A percentile compares a stretch with the other conserved stretches of the same genome.
Evolutionary conservation across 2,113 vertebrate species (phyloP).

Genomic region (Pedionomus torquatus): DNA sequence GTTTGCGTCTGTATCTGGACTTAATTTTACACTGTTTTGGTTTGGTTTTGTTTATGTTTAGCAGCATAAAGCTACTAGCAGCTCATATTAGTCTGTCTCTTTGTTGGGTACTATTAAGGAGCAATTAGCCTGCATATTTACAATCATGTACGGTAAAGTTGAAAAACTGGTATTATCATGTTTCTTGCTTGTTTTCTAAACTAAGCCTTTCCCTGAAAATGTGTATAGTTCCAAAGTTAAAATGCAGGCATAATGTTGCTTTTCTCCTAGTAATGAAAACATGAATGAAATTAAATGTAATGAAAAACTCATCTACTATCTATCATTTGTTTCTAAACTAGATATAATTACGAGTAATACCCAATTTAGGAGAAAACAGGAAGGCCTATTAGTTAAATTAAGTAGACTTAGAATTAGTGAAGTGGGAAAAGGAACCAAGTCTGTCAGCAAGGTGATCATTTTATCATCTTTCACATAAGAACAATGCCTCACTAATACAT

Average conservation of each 20-base stretch:
- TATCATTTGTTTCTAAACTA: not conserved
- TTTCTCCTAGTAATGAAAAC: not conserved
- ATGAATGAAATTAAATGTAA: no score
- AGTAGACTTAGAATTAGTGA: not conserved
- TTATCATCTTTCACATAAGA: not conserved
- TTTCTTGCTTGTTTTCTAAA: not conserved
- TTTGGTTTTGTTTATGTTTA: no score
- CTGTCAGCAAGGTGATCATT: not conserved
- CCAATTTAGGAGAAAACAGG: not conserved
- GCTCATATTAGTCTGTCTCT: not conserved
- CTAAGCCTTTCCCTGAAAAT: not conserved
- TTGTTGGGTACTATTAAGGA: not conserved
- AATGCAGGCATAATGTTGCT: not conserved
- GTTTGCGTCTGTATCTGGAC: not conserved
- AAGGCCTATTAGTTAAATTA: not conserved
- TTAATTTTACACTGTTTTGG: not conserved
- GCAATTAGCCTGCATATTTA: not conserved
- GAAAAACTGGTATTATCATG: not conserved
- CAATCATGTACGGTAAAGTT: not conserved
- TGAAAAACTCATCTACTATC: not conserved
- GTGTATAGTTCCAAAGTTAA: not conserved
- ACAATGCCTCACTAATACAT: not conserved
- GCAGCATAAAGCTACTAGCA: not conserved
- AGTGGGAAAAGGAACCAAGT: not conserved
- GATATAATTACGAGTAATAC: not conserved